A percentile compares a stretch with the other conserved stretches of the same genome.
These are phyloP conservation scores for Drosophila kepulauana DNA, from an alignment of 1,140 invertebrate genomes.

Conservation along the genomic window DNA sequence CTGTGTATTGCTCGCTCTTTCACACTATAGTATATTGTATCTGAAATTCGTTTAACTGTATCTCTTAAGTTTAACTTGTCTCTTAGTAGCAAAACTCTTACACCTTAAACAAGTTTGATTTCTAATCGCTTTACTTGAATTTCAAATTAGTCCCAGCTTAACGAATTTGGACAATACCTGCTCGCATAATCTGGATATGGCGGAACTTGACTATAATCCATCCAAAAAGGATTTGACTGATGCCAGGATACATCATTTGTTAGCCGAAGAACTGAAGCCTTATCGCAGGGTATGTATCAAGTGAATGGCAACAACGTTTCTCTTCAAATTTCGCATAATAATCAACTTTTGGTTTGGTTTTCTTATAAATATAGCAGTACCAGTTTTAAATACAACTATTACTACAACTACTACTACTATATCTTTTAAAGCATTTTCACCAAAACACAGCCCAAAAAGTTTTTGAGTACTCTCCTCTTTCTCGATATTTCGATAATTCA, in stretches of 20 bases:
- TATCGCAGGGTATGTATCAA: constrained; percentile 91
- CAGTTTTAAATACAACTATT: constrained; percentile 32
- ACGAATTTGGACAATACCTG: constrained; percentile 91
- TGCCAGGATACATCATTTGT: constrained; percentile 95
- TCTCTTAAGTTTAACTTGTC: constrained; percentile 11
- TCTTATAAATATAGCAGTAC: constrained; percentile 41
- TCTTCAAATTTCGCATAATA: constrained; percentile 30
- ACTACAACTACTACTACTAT: constrained; percentile 15
- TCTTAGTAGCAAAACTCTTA: background rate
- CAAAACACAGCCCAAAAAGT: constrained; percentile 37
- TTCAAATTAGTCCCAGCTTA: constrained; percentile 88
- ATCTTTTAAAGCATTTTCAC: constrained; percentile 27
- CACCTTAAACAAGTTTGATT: background rate
- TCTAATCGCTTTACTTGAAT: background rate
- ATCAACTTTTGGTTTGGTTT: constrained; percentile 57
- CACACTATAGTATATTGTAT: constrained; percentile 40
- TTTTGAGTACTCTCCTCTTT: constrained; percentile 20
- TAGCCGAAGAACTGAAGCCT: constrained; percentile 96
- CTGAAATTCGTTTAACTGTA: constrained; percentile 74
- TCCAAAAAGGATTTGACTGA: constrained; percentile 96
- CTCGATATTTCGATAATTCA: constrained; percentile 21
- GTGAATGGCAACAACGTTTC: background rate
- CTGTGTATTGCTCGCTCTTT: constrained; percentile 19
- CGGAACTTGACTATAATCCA: constrained; percentile 96
- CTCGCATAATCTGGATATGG: constrained; percentile 96